Conservation (phyloP, 2,888 invertebrate species). For the Icerya purchasi region DNA sequence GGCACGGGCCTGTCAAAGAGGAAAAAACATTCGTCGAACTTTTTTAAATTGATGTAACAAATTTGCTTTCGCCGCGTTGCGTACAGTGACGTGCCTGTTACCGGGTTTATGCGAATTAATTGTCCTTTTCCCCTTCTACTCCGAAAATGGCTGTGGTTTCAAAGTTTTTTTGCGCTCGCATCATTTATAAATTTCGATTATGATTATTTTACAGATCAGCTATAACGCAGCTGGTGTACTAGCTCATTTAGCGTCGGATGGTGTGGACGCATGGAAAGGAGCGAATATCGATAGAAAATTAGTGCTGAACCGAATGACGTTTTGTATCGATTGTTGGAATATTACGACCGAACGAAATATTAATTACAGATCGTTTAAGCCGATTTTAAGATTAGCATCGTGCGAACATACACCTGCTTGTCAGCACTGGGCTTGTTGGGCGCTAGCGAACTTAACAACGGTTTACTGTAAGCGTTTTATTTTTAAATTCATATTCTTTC, state of each 20-base stretch:
- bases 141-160: background rate
- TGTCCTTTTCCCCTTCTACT: background rate
- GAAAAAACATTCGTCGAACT: too few relatives aligned
- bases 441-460: conserved; percentile 81
- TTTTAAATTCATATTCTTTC: too few relatives aligned
- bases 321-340: conserved; percentile 75
- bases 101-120: too few relatives aligned
- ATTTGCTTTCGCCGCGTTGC: too few relatives aligned
- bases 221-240: conserved; percentile 92
- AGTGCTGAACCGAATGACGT: conserved; percentile 52
- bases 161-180: too few relatives aligned
- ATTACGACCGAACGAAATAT: conserved; percentile 72
- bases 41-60: too few relatives aligned
- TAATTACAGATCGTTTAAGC: conserved; percentile 89
- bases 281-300: conserved; percentile 42
- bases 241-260: conserved; percentile 87
- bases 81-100: too few relatives aligned
- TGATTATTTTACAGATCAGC: conserved; percentile 40
- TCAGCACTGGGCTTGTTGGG: conserved; percentile 95
- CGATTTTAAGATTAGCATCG: conserved; percentile 63
- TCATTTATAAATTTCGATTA: background rate
- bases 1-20: too few relatives aligned
- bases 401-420: conserved; percentile 74
- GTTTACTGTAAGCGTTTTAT: conserved; percentile 84
- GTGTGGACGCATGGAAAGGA: conserved; percentile 60